Evolutionary conservation across 2,113 vertebrate genomes (phyloP), one percentile per base, ranked within the genome.

Genomic region (Chloropsis cyanopogon): DNA sequence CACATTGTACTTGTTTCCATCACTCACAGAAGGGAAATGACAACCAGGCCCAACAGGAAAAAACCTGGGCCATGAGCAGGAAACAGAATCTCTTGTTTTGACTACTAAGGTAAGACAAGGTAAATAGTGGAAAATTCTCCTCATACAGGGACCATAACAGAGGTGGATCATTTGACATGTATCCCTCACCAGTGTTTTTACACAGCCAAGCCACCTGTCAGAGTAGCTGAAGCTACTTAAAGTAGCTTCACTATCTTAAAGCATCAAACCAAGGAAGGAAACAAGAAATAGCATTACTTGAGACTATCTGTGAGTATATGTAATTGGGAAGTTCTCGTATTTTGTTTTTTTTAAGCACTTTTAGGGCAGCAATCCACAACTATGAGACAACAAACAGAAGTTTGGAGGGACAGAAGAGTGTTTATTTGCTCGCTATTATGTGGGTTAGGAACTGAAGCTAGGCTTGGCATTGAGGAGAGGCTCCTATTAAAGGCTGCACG

Each of bases 81-180:
- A 97, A 98, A 97, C 87, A 96, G 89, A 92, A 87, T 63, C 68
- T 87, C 83, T 90, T 95, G 95, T 97, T 97, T 95, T 97, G 31
- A 53, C 79, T 92, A 91, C 79, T 94, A 95, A 97, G 75, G 87
- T 97, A 95, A 96, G 35, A 78, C 72, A 92, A 96, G 93, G 94
- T 71, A 96, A 97, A 93, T 46, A 61, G 53, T 96, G 97, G 97
- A 98, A 98, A 97, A 68, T 96, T 97, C 91, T 95, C 76, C 31
- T 81, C n/a, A 86, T 6, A 70, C 10, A 92, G 56, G 60, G 64
- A 50, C 64, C n/a, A 29, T 13, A 75, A 39, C 7, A 64, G 68
- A 83, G 37, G 33, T 66, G 44, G 69, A 77, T 64, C 42, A 57
- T 59, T 65, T 76, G 71, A 86, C 52, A 88, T 64, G 16, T 56